Evolutionary conservation across 2,797 vertebrate genomes (phyloP).

Genomic region (Sparus aurata): DNA sequence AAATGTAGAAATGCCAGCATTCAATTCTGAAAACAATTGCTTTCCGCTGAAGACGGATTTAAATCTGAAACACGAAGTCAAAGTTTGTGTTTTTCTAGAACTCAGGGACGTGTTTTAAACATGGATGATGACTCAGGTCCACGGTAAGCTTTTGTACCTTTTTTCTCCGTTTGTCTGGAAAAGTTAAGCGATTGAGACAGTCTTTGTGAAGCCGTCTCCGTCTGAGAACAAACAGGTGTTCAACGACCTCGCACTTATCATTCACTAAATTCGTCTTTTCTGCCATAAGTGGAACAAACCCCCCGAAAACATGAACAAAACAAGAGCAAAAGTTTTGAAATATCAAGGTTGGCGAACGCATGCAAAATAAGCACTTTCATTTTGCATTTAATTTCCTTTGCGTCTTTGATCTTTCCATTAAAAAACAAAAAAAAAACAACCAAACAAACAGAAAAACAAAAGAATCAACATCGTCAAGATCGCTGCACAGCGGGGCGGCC

Average conservation of each 20-base stretch:
- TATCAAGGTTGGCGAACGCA: conserved; percentile 5
- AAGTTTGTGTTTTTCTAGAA: background rate
- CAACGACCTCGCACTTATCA: conserved; percentile 1
- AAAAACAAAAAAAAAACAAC: background rate
- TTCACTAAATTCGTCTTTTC: conserved; percentile 2
- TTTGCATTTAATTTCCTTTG: conserved; percentile 16
- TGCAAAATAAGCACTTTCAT: conserved; percentile 26
- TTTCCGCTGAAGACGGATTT: conserved; percentile 11
- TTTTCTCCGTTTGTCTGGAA: background rate
- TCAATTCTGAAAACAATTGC: no score
- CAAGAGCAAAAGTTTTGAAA: conserved; percentile 5
- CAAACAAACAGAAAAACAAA: conserved; percentile 4
- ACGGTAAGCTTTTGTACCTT: background rate
- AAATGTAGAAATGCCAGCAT: no score
- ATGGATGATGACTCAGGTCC: background rate
- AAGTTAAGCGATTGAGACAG: background rate
- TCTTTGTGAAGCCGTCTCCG: background rate
- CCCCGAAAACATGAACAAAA: background rate
- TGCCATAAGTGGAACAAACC: conserved; percentile 6
- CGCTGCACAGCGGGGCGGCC: conserved; percentile 23
- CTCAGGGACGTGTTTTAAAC: background rate
- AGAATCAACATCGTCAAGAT: conserved; percentile 28
- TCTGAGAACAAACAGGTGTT: conserved; percentile 16
- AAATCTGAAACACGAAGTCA: conserved; percentile 21
- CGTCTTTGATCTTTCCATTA: conserved; percentile 37